Evolutionary conservation across 2,797 vertebrate genomes (phyloP).

Genomic region (Taenioides sp.): DNA sequence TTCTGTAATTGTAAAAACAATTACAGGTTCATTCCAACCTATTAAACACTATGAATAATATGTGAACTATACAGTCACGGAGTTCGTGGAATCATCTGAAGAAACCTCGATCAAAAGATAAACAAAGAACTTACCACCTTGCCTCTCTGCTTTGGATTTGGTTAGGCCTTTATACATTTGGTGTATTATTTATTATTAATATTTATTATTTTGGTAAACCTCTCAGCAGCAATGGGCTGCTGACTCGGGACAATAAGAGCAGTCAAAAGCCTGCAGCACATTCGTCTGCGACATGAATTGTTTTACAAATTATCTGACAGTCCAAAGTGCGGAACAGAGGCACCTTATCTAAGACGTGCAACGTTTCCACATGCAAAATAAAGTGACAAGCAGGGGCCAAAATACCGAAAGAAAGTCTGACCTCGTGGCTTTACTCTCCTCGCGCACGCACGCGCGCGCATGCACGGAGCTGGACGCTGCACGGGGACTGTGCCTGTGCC

Average conservation of each 20-base stretch:
- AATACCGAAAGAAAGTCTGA: conserved; percentile 48
- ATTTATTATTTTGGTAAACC: conserved; percentile 16
- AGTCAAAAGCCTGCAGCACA: conserved; percentile 25
- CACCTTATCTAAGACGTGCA: conserved; percentile 6
- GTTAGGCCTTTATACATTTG: background rate
- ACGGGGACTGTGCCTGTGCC: conserved; percentile 21
- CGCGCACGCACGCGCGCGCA: conserved; percentile 8
- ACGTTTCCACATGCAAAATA: conserved; percentile 21
- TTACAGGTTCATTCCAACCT: no score
- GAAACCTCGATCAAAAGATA: conserved; percentile 74
- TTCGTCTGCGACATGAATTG: conserved; percentile 25
- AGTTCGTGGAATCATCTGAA: conserved; percentile 43
- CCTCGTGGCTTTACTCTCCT: conserved; percentile 11
- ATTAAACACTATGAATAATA: no score
- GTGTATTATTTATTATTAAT: no score
- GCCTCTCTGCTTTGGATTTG: conserved; percentile 55
- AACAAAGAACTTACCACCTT: conserved; percentile 71
- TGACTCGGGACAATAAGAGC: conserved; percentile 40
- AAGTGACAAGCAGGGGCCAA: conserved; percentile 38
- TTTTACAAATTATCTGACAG: conserved; percentile 32
- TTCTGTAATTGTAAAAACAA: no score
- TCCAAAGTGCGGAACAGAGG: conserved; percentile 13
- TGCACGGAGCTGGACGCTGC: conserved; percentile 29
- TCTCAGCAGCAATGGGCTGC: conserved; percentile 26
- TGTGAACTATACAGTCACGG: no score